Percentiles rank a stretch among this genome's conserved stretches.
phyloP scores from a whole-genome alignment of 1,140 invertebrate genomes.

The Cotesia glomerata region DNA sequence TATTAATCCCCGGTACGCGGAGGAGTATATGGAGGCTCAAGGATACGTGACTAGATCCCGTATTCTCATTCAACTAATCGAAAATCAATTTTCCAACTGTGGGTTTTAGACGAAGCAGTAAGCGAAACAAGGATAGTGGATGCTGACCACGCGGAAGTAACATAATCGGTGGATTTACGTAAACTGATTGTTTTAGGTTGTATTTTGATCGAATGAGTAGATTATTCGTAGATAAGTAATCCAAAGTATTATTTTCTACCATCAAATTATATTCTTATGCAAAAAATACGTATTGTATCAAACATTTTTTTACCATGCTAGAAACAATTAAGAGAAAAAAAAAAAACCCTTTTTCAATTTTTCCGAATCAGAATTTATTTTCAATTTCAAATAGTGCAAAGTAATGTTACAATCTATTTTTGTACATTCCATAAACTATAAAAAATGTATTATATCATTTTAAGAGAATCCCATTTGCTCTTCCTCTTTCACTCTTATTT shows the following conservation, averaged over 20 bases:
- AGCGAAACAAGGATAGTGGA: not conserved
- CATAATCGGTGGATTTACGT: slow-evolving; percentile 27
- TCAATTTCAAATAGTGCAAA: too few species aligned
- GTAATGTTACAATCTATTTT: too few species aligned
- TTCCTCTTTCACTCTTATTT: too few species aligned
- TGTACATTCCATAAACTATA: too few species aligned
- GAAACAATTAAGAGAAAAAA: too few species aligned
- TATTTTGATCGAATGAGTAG: slow-evolving; percentile 23
- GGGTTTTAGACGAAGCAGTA: not conserved
- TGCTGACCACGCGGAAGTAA: slow-evolving; percentile 32
- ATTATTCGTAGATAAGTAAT: not conserved
- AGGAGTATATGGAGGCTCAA: slow-evolving; percentile 5
- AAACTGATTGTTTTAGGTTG: slow-evolving; percentile 37
- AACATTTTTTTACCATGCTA: too few species aligned
- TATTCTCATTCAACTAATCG: slow-evolving; percentile 27
- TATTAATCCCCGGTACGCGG: slow-evolving; percentile 20
- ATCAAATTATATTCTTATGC: not conserved
- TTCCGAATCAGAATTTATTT: too few species aligned
- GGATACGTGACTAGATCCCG: not conserved
- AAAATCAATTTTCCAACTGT: slow-evolving; percentile 31
- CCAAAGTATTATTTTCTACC: too few species aligned
- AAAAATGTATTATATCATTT: too few species aligned
- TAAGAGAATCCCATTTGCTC: too few species aligned
- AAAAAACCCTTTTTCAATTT: too few species aligned
- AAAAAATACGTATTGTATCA: not conserved